Conservation (phyloP, 1,140 invertebrate species). For the Drosophila paulistorum region DNA sequence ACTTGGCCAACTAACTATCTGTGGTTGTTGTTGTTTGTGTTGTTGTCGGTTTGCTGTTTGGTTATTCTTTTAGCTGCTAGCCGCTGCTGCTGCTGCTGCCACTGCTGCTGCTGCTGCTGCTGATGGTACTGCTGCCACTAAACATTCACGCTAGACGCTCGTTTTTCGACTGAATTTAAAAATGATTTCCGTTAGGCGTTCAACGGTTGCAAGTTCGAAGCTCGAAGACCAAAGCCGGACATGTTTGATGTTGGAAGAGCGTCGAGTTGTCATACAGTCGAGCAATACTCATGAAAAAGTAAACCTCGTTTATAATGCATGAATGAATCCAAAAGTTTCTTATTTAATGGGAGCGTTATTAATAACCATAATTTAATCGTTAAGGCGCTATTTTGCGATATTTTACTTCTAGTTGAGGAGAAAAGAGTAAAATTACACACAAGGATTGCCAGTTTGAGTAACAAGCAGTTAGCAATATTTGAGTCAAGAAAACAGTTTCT, state of each 20-base stretch:
- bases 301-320: too few relatives aligned
- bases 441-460: too few relatives aligned
- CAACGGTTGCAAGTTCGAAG: neutral
- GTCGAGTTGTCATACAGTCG: neutral
- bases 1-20: slow-evolving; percentile 22
- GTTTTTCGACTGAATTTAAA: slow-evolving; percentile 59
- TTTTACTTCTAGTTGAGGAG: too few relatives aligned
- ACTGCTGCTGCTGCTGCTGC: slow-evolving; percentile 34
- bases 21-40: slow-evolving; percentile 28
- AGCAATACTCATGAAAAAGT: neutral
- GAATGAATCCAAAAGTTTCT: too few relatives aligned
- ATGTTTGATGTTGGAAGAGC: slow-evolving; percentile 3
- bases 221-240: neutral
- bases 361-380: too few relatives aligned
- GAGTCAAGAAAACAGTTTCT: too few relatives aligned
- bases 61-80: slow-evolving; percentile 29
- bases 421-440: too few relatives aligned
- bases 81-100: slow-evolving; percentile 29
- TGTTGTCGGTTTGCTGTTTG: slow-evolving; percentile 9
- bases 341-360: too few relatives aligned
- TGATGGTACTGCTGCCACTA: slow-evolving; percentile 40
- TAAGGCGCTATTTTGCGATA: too few relatives aligned
- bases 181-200: slow-evolving; percentile 3
- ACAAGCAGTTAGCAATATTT: too few relatives aligned
- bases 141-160: slow-evolving; percentile 71